These are phyloP conservation scores for Volucella inflata DNA, from an alignment of 2,888 invertebrate species.

Conservation along the genomic window DNA sequence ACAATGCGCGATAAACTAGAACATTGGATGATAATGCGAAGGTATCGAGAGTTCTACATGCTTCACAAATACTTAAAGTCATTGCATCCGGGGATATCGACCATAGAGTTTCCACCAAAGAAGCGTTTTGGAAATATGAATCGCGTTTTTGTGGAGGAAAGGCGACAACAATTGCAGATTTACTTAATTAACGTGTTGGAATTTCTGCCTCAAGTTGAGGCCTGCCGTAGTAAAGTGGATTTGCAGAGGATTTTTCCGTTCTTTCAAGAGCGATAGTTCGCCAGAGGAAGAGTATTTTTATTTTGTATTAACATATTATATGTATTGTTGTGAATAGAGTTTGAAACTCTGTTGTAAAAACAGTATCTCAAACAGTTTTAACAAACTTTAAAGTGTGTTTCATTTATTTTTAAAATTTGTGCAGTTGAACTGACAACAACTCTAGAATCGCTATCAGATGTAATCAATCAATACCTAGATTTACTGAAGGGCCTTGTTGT, in stretches of 20 bases:
- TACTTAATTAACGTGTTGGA: conserved; percentile 94
- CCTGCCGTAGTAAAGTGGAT: conserved; percentile 90
- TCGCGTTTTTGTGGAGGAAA: conserved; percentile 92
- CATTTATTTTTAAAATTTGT: too few species aligned
- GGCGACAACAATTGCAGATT: conserved; percentile 92
- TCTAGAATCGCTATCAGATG: too few species aligned
- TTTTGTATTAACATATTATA: neutral
- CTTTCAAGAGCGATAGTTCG: conserved; percentile 87
- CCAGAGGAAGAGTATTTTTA: conserved; percentile 77
- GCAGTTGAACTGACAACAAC: too few species aligned
- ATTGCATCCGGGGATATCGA: conserved; percentile 91
- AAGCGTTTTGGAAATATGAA: conserved; percentile 96
- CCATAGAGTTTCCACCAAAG: conserved; percentile 97
- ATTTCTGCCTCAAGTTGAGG: conserved; percentile 90
- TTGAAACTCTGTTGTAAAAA: conserved; percentile 14
- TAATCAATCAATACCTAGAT: too few species aligned
- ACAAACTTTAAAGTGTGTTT: too few species aligned
- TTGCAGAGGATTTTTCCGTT: conserved; percentile 93
- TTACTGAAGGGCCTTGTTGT: too few species aligned
- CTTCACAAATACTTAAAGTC: conserved; percentile 91
- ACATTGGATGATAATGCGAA: conserved; percentile 97
- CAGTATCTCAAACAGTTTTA: neutral
- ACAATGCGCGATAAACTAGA: conserved; percentile 85
- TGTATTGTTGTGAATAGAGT: neutral
- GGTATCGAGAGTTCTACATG: conserved; percentile 96